Base-by-base conservation (phyloP, 1,140 invertebrate species). In the Harlomillsia oculata region DNA sequence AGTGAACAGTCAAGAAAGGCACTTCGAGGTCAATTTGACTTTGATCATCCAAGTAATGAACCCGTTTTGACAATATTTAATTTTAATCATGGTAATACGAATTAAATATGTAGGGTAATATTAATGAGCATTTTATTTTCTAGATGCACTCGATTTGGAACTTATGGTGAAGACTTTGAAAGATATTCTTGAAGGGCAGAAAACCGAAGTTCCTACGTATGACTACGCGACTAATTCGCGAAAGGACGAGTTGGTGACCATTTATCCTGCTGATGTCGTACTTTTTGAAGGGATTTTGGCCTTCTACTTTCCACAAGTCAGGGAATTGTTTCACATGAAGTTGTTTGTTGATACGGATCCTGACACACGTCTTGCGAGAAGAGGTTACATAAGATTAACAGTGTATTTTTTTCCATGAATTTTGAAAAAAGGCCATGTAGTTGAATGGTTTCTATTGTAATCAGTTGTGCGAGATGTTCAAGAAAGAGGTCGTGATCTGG, bases 301-400 rank as follows among this genome's bases (percentile, higher is more conserved):
- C 2, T 99, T 99, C 75, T 98, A 97, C 73, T 93, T 93, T 72
- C 85, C 88, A 9, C 85, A 95, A 70, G 85, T 99, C 49, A 74
- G 95, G 53, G 87, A 96, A 49, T 75, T 97, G 21, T 99, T 98
- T 74, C 89, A 98, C 70, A 97, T 99, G 91, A 98, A 98, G 73
- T 75, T 99, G 8, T 99, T 99, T 77, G 96, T 99, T 21, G 96
- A 99, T 68, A 97, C 94, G 1, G 95, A 99, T 76, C 93, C 95
- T 0, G 96, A 99, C 70, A 99, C 93, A 0, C 78, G 96, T 66
- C 75, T 99, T 16, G 89, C 93, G 2, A 79, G 95, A 67, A 79
- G 95, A 84, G 91, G 91, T 96, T 72, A 68, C 60, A 37, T 28
- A 39, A 49, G 32, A n/a, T 34, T 34, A n/a, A 34, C 32, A n/a